Evolutionary conservation across 2,113 vertebrate genomes (phyloP).

Genomic region (Nerophis lumbriciformis): DNA sequence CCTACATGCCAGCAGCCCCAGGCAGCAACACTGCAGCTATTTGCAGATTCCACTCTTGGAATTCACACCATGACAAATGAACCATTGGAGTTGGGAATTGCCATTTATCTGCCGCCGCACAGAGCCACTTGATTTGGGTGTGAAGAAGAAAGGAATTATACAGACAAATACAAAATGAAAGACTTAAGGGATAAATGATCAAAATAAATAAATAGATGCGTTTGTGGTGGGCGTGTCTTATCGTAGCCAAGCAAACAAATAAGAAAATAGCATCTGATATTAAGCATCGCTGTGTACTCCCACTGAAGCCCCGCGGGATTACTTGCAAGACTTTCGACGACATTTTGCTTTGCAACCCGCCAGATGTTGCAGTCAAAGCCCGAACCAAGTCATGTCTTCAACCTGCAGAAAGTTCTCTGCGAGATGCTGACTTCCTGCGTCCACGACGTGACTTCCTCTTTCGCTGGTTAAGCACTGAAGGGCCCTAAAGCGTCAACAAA

Average conservation of each 20-base stretch:
- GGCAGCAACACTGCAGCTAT: constrained; percentile 77
- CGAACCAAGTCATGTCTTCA: background rate
- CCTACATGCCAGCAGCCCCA: constrained; percentile 77
- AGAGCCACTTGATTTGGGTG: constrained; percentile 74
- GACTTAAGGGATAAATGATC: constrained; percentile 72
- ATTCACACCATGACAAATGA: constrained; percentile 81
- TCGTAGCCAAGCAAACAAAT: constrained; percentile 15
- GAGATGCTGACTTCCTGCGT: constrained; percentile 66
- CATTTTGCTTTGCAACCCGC: background rate
- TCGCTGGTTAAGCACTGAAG: constrained; percentile 62
- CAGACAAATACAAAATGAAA: constrained; percentile 31
- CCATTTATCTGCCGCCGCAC: constrained; percentile 75
- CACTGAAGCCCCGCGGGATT: constrained; percentile 35
- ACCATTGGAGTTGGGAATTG: constrained; percentile 78
- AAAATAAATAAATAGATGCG: constrained; percentile 70
- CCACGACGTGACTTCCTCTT: constrained; percentile 57
- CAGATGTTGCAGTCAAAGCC: background rate
- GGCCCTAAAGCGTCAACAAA: constrained; percentile 72
- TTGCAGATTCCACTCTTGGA: constrained; percentile 79
- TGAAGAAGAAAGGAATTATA: constrained; percentile 78
- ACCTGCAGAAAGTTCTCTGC: constrained; percentile 51
- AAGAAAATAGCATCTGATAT: constrained; percentile 56
- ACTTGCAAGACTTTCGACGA: constrained; percentile 42
- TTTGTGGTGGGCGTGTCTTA: constrained; percentile 65
- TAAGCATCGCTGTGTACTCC: constrained; percentile 36